Evolutionary conservation across 2,113 vertebrate genomes (phyloP), one percentile per base, ranked within the genome.

Genomic region (Bombycilla garrulus): DNA sequence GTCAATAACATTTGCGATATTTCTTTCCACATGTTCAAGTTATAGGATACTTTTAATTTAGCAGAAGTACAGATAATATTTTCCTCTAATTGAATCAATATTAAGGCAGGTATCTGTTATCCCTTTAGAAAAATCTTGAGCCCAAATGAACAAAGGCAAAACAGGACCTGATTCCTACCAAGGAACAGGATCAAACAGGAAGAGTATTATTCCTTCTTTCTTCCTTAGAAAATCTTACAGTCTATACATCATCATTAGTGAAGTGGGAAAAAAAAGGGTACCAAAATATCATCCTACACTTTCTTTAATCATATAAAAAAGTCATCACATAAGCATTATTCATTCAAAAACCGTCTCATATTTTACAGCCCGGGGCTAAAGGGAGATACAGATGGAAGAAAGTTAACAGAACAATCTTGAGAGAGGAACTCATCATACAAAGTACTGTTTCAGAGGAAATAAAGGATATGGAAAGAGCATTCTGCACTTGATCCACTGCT

Each of bases 321-420:
- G 91, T 73, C 72, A 96, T 97, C 95, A 84, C 57, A 91, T 81
- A 67, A 76, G 89, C 94, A 96, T 97, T 95, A 95, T 69, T 96
- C 93, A 95, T 95, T 93, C 89, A 93, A 86, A 95, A 92, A 91
- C 77, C 84, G 84, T 92, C 91, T 96, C 86, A 88, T 96, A 95
- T 93, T 85, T 72, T 86, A 87, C 70, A 86, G 94, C 95, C 94
- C 79, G 17, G 10, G 86, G 94, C 93, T 91, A 96, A 86, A 87
- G 72, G 48, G 81, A 95, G 70, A 93, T 79, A 89, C 57, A 89
- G 89, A 93, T 79, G 65, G 92, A 44, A 96, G 86, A 92, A 95
- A 95, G 84, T 93, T 93, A 92, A 71, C 73, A 57, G 93, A 91
- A 87, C 81, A 84, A 85, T 92, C 91, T 95, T 58, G 12, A 29